Conservation (phyloP, 1,140 invertebrate species). For the Heliconius nattereri region DNA sequence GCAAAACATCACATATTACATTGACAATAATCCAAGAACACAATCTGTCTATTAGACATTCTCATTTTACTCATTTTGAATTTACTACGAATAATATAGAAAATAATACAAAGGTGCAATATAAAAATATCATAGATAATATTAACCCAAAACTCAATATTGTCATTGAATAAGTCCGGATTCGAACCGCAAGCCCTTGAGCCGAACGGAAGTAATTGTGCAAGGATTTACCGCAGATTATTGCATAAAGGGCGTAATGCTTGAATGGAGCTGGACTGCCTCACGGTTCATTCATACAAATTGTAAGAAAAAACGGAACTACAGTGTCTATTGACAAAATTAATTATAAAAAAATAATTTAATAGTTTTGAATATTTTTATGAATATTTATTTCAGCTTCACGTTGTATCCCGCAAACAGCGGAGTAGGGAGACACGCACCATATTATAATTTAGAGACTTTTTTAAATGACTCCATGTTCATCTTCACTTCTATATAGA, state of each 20-base stretch:
- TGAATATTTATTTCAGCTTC: no score
- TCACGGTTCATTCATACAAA: not conserved
- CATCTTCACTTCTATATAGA: no score
- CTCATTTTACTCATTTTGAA: not conserved
- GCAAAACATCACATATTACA: no score
- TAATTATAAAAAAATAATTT: no score
- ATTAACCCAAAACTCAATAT: not conserved
- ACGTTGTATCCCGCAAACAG: no score
- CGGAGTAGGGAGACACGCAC: no score
- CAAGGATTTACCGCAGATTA: slow-evolving; percentile 17
- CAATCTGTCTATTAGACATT: not conserved
- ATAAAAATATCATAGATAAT: not conserved
- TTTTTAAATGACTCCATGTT: no score
- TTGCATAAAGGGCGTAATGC: slow-evolving; percentile 17
- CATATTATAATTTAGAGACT: no score
- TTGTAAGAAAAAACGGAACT: not conserved
- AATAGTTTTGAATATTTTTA: no score
- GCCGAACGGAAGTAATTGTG: slow-evolving; percentile 17
- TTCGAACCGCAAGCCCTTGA: slow-evolving; percentile 15
- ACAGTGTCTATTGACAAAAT: not conserved
- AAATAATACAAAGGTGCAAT: not conserved
- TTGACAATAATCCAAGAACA: not conserved
- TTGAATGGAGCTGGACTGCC: slow-evolving; percentile 11
- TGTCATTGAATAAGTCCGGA: not conserved
- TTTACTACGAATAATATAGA: not conserved